These are phyloP conservation scores for Tenrec ecaudatus DNA, from an alignment of 2,113 vertebrate genomes.

Conservation along the genomic window DNA sequence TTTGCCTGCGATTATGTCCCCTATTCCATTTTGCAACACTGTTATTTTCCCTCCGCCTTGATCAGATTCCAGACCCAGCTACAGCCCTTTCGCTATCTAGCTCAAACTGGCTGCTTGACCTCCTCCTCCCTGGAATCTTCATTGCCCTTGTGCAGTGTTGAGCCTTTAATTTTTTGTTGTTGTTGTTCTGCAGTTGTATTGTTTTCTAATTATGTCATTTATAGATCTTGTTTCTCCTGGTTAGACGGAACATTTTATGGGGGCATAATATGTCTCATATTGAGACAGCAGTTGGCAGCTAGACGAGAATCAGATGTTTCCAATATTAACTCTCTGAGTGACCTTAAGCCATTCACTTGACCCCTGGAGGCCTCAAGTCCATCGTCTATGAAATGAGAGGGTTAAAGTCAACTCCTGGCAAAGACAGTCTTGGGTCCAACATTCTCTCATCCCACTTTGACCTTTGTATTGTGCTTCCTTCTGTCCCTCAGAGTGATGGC, in stretches of 20 bases:
- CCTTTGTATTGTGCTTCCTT: background rate
- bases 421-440: constrained; percentile 9
- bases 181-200: background rate
- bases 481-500: background rate
- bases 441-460: constrained; percentile 1
- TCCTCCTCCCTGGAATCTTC: constrained; percentile 9
- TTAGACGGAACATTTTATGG: background rate
- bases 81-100: background rate
- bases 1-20: background rate
- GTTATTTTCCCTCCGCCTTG: background rate
- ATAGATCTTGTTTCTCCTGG: constrained; percentile 26
- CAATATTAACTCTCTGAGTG: constrained; percentile 5
- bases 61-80: background rate
- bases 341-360: background rate
- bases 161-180: background rate
- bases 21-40: background rate
- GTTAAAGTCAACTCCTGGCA: background rate
- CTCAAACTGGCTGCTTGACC: background rate
- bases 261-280: background rate
- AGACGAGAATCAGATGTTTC: constrained; percentile 28
- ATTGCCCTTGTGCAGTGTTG: background rate
- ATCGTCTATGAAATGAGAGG: constrained; percentile 18
- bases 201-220: constrained; percentile 22
- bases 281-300: background rate
- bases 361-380: background rate